Percentiles rank a stretch among this genome's conserved stretches.
Conservation (phyloP, 2,797 vertebrate species). For the Halcyon leucocephala region DNA sequence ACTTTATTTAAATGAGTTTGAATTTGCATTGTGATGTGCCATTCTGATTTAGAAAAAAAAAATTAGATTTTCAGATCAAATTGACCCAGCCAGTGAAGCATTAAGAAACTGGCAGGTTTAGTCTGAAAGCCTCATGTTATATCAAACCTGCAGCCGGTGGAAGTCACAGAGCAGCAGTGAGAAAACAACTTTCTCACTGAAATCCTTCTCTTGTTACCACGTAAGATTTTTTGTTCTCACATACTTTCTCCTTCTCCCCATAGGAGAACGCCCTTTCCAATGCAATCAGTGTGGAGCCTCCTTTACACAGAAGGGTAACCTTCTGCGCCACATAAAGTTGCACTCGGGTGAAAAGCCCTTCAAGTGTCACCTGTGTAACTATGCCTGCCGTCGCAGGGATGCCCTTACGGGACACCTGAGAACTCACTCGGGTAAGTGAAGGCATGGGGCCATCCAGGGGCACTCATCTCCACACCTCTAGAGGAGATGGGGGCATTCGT, state of each 20-base stretch:
- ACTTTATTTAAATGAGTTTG: conserved; percentile 99
- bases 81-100: conserved; percentile 99
- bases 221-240: conserved; percentile 65
- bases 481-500: accelerated
- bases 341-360: conserved; percentile 99
- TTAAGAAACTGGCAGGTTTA: conserved; percentile 98
- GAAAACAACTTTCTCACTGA: conserved; percentile 86
- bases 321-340: conserved; percentile 97
- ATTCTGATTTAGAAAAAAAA: conserved; percentile 99
- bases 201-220: conserved; percentile 73
- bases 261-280: conserved; percentile 98
- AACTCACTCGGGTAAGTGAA: conserved; percentile 93
- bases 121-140: conserved; percentile 98
- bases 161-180: conserved; percentile 78
- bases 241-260: conserved; percentile 46
- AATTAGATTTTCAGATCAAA: conserved; percentile 99
- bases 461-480: accelerated
- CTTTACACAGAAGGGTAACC: conserved; percentile 98
- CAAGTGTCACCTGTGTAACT: conserved; percentile 99
- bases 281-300: conserved; percentile 98
- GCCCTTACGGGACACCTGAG: conserved; percentile 96
- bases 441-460: no score
- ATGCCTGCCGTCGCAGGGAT: conserved; percentile 96
- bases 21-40: conserved; percentile 99
- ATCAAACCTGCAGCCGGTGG: conserved; percentile 90